These are phyloP conservation scores for Centropristis striata DNA, from an alignment of 2,113 vertebrate species.

Conservation along the genomic window DNA sequence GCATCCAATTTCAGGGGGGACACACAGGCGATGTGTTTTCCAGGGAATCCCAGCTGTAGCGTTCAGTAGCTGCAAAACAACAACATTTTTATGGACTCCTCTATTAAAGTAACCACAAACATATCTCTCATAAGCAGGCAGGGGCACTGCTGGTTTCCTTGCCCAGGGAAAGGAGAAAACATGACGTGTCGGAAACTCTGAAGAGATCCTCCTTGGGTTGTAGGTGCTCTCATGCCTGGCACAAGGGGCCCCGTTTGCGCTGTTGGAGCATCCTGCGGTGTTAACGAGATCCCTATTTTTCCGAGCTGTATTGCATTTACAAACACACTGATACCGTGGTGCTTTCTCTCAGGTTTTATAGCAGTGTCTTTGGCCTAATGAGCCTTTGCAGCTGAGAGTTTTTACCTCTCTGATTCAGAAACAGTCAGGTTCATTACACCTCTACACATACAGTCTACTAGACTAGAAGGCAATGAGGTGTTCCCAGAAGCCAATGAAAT, in stretches of 20 bases:
- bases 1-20: constrained; percentile 30
- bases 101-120: constrained; percentile 71
- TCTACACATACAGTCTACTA: not conserved
- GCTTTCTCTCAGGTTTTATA: constrained; percentile 14
- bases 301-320: constrained; percentile 7
- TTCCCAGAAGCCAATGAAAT: not conserved
- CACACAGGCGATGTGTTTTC: constrained; percentile 55
- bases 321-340: constrained; percentile 1
- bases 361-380: constrained; percentile 42
- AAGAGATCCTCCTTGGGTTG: constrained; percentile 53
- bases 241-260: constrained; percentile 8
- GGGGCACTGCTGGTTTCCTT: constrained; percentile 47
- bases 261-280: constrained; percentile 47
- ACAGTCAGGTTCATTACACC: constrained; percentile 11
- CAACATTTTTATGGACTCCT: constrained; percentile 67
- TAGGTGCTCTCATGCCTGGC: constrained; percentile 33
- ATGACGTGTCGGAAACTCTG: constrained; percentile 70
- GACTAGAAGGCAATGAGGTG: not conserved
- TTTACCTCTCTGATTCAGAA: constrained; percentile 19
- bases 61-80: constrained; percentile 68
- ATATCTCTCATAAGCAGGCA: constrained; percentile 46
- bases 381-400: constrained; percentile 35
- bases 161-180: constrained; percentile 46
- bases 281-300: constrained; percentile 45
- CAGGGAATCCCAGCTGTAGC: constrained; percentile 73